These are phyloP conservation scores for Ambastaia sidthimunki DNA, from an alignment of 2,797 vertebrate species.

Conservation along the genomic window DNA sequence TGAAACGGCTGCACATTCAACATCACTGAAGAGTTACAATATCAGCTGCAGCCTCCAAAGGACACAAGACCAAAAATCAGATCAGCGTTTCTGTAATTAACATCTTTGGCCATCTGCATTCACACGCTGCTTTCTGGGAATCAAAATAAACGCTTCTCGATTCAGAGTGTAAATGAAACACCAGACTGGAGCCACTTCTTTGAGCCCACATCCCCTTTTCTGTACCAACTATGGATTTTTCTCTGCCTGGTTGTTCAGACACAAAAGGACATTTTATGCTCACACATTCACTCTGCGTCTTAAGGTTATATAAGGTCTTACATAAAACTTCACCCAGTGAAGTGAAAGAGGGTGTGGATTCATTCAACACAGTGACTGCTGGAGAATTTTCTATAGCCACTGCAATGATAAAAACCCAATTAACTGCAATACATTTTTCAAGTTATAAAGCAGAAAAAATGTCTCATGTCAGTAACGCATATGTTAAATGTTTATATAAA, in stretches of 20 bases:
- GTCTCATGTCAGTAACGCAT: background rate
- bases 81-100: slow-evolving; percentile 16
- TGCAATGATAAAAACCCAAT: background rate
- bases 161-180: background rate
- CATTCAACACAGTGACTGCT: background rate
- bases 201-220: background rate
- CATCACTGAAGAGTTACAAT: background rate
- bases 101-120: slow-evolving; percentile 14
- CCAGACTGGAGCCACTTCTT: slow-evolving; percentile 6
- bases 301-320: slow-evolving; percentile 38
- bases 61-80: background rate
- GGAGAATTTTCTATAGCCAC: background rate
- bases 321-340: background rate
- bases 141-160: slow-evolving; percentile 13
- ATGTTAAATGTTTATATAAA: background rate
- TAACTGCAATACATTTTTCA: background rate
- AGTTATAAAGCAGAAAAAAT: background rate
- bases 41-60: background rate
- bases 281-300: background rate
- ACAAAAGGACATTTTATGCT: slow-evolving; percentile 1
- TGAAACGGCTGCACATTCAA: background rate
- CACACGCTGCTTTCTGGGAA: slow-evolving; percentile 1
- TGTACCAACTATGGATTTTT: background rate
- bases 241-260: background rate
- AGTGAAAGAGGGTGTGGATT: background rate